Conservation (phyloP, 2,113 vertebrate species). For the Rana temporaria region DNA sequence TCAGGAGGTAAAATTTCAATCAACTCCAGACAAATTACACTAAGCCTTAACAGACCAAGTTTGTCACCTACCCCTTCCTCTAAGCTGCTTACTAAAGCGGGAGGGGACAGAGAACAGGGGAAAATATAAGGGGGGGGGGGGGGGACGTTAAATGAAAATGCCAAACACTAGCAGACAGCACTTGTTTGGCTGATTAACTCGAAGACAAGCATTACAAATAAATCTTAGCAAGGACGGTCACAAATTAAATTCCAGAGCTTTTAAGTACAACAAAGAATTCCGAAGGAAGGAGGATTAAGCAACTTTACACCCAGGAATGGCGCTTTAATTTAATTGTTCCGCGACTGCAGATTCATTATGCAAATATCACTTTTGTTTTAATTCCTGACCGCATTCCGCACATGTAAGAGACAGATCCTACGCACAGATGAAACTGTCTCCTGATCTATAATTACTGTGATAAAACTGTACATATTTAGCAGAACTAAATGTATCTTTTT, state of each 20-base stretch:
- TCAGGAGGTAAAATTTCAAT: conserved; percentile 78
- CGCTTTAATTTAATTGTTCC: conserved; percentile 84
- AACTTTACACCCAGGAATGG: conserved; percentile 83
- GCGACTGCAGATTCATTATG: conserved; percentile 80
- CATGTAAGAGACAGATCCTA: conserved; percentile 74
- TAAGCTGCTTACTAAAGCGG: conserved; percentile 80
- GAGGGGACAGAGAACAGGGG: conserved; percentile 61
- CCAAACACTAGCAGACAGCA: conserved; percentile 77
- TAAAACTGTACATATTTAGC: conserved; percentile 60
- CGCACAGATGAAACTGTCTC: conserved; percentile 65
- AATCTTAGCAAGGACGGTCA: conserved; percentile 77
- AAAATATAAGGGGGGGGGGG: neutral
- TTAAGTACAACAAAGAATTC: conserved; percentile 83
- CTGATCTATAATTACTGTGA: conserved; percentile 72
- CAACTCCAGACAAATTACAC: conserved; percentile 77
- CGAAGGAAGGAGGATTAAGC: conserved; percentile 81
- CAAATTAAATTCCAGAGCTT: conserved; percentile 84
- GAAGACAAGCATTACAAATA: conserved; percentile 84
- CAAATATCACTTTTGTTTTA: conserved; percentile 78
- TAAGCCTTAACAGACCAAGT: conserved; percentile 79
- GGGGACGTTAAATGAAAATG: conserved; percentile 76
- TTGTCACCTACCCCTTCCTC: conserved; percentile 80
- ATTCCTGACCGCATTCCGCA: conserved; percentile 70
- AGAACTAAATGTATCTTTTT: conserved; percentile 27
- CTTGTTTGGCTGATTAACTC: conserved; percentile 83